These are phyloP conservation scores for Conistra vaccinii DNA, from an alignment of 2,888 invertebrate genomes.

Conservation along the genomic window DNA sequence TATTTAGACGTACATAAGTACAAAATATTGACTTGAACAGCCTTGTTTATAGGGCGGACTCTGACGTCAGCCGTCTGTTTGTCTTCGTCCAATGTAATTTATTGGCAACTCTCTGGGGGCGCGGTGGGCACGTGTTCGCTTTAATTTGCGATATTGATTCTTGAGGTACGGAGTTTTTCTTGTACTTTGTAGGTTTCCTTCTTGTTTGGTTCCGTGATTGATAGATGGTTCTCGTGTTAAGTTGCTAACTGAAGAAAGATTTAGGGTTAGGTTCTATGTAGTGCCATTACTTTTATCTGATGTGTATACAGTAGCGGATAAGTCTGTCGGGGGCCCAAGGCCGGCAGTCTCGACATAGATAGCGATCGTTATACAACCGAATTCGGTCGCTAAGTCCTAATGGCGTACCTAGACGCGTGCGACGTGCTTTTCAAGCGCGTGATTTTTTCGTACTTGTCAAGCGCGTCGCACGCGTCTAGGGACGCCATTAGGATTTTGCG, in stretches of 20 bases:
- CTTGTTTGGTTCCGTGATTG: conserved; percentile 6
- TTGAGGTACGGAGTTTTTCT: conserved; percentile 1
- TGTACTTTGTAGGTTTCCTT: conserved; percentile 5
- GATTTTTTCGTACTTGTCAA: too few species aligned
- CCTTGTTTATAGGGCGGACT: conserved; percentile 37
- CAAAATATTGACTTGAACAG: conserved; percentile 21
- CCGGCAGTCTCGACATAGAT: too few species aligned
- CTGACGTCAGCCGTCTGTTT: conserved; percentile 58
- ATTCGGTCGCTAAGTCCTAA: too few species aligned
- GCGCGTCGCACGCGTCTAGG: too few species aligned
- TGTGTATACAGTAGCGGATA: too few species aligned
- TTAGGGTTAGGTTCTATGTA: not conserved
- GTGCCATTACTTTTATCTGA: not conserved
- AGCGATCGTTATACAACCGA: too few species aligned
- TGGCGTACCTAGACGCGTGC: too few species aligned
- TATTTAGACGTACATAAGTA: conserved; percentile 11
- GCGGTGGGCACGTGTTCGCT: conserved; percentile 32
- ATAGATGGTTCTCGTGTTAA: not conserved
- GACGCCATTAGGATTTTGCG: too few species aligned
- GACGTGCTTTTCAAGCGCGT: too few species aligned
- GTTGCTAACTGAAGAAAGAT: not conserved
- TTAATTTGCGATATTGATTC: conserved; percentile 50
- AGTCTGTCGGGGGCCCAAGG: too few species aligned
- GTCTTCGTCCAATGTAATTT: conserved; percentile 48
- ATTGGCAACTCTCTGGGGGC: conserved; percentile 52